Evolutionary conservation across 2,797 vertebrate species (phyloP).

Genomic region (Chiroxiphia lanceolata): DNA sequence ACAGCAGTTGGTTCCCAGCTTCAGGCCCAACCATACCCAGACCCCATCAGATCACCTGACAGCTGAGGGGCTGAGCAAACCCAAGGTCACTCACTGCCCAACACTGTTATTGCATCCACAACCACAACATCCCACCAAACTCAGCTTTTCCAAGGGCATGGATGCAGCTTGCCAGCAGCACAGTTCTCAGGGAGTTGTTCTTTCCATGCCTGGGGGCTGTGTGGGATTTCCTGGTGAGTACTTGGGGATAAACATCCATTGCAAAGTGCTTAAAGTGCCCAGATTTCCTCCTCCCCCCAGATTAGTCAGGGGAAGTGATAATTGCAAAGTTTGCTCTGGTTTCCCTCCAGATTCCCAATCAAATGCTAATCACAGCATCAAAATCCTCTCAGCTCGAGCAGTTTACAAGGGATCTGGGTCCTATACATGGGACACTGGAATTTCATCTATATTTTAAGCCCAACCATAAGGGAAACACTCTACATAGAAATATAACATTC

Average conservation of each 20-base stretch:
- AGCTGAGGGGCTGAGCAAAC: neutral
- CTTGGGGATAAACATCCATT: neutral
- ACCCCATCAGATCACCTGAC: accelerated
- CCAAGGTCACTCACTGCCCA: neutral
- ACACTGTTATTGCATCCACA: accelerated
- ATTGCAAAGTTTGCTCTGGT: neutral
- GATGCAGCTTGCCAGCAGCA: neutral
- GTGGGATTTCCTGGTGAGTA: neutral
- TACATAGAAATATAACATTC: constrained; percentile 33
- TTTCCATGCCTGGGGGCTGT: neutral
- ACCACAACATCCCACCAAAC: neutral
- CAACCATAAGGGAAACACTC: neutral
- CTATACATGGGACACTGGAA: neutral
- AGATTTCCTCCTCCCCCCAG: neutral
- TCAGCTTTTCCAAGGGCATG: neutral
- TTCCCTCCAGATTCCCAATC: neutral
- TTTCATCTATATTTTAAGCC: neutral
- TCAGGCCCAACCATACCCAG: neutral
- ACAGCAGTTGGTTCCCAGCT: neutral
- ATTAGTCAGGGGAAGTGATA: neutral
- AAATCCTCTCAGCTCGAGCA: neutral
- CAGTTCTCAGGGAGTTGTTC: neutral
- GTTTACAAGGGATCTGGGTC: neutral
- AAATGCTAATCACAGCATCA: neutral
- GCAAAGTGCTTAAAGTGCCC: constrained; percentile 45